phyloP scores from a whole-genome alignment of 2,797 vertebrate genomes.

The Limosa lapponica region DNA sequence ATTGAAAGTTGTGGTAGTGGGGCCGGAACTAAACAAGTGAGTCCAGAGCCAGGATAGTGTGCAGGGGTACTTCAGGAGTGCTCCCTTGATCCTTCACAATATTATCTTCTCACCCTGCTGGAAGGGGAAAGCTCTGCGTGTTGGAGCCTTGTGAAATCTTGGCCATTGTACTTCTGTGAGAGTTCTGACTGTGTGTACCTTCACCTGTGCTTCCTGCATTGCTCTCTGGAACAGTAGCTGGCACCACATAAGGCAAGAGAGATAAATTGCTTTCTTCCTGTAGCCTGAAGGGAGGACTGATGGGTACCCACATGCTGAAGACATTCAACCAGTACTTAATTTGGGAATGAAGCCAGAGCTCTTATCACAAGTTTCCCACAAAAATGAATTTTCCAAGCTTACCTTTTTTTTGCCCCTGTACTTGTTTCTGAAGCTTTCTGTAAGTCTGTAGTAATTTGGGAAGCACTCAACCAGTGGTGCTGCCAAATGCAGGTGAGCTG shows the following conservation, averaged over 20 bases:
- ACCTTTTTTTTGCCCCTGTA: neutral
- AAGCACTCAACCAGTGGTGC: neutral
- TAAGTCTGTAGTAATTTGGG: neutral
- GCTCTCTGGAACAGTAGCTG: slow-evolving; percentile 17
- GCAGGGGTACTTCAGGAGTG: neutral
- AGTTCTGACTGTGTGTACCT: neutral
- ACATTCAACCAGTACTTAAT: neutral
- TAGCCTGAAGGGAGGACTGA: neutral
- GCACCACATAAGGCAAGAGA: neutral
- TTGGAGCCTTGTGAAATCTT: slow-evolving; percentile 8
- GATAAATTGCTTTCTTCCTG: slow-evolving; percentile 46
- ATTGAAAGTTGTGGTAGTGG: neutral
- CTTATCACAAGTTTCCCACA: neutral
- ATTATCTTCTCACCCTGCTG: neutral
- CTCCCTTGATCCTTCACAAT: neutral
- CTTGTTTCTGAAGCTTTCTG: neutral
- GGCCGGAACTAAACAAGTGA: neutral
- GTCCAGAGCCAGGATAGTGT: neutral
- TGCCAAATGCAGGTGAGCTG: neutral
- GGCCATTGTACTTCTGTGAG: neutral
- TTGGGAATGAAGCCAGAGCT: neutral
- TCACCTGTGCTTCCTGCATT: neutral
- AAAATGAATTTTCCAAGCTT: neutral
- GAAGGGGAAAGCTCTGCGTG: neutral
- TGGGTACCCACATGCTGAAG: neutral